These are phyloP conservation scores for Seira musarum DNA, from an alignment of 2,888 invertebrate genomes.

Conservation along the genomic window DNA sequence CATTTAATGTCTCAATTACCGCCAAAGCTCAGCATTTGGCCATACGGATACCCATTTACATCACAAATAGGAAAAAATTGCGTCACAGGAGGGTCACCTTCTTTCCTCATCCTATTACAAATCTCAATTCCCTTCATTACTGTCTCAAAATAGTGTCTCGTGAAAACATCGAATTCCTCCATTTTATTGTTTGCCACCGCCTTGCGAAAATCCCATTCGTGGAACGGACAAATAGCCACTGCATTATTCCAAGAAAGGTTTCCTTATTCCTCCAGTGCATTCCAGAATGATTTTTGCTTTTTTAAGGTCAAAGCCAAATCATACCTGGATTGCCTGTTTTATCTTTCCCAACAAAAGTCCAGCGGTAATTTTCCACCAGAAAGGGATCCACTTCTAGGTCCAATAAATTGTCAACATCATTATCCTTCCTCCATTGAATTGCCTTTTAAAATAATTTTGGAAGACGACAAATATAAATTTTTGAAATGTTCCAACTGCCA, in stretches of 20 bases:
- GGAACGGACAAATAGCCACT: conserved; percentile 24
- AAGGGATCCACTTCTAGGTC: conserved; percentile 11
- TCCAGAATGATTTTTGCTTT: too few relatives aligned
- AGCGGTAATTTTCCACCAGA: conserved; percentile 6
- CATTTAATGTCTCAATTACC: conserved; percentile 20
- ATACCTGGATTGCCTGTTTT: conserved; percentile 21
- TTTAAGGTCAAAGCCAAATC: too few relatives aligned
- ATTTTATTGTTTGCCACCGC: too few relatives aligned
- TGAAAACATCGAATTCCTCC: conserved; percentile 22
- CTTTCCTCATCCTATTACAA: background rate
- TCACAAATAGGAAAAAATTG: conserved; percentile 31
- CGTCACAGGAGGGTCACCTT: conserved; percentile 34
- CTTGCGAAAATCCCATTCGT: conserved; percentile 45
- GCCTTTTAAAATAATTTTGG: conserved; percentile 16
- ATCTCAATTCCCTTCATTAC: conserved; percentile 13
- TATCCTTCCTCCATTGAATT: conserved; percentile 33
- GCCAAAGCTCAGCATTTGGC: conserved; percentile 23
- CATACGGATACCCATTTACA: conserved; percentile 29
- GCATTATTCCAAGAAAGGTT: background rate
- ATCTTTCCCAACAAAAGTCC: conserved; percentile 1
- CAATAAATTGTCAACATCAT: conserved; percentile 11
- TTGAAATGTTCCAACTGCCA: background rate
- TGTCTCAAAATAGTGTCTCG: conserved; percentile 30
- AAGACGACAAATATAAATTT: background rate
- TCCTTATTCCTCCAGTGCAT: too few relatives aligned